Percentiles rank a stretch among this genome's conserved stretches.
phyloP scores from a whole-genome alignment of 2,888 invertebrate genomes.

The Pachymerium ferrugineum region DNA sequence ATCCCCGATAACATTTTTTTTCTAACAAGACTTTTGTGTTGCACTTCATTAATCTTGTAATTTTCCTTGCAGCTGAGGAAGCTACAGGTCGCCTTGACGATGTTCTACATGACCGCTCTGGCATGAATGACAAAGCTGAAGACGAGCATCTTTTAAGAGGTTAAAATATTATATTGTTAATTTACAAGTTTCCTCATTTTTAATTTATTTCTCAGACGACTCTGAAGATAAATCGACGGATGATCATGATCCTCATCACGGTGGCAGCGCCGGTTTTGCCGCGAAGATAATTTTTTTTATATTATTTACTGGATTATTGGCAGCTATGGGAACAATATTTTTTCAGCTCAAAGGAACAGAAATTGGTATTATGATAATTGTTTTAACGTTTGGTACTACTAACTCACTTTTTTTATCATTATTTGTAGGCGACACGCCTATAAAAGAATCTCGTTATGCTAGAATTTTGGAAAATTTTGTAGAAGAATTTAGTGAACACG shows the following conservation, averaged over 20 bases:
- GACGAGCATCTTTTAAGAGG: conserved; percentile 33
- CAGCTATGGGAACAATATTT: conserved; percentile 67
- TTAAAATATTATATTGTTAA: not conserved
- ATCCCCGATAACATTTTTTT: not conserved
- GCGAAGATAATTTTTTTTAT: conserved; percentile 76
- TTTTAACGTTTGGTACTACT: not conserved
- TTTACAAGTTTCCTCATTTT: not conserved
- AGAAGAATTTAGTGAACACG: conserved; percentile 31
- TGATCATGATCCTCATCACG: conserved; percentile 48
- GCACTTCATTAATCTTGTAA: too few relatives aligned
- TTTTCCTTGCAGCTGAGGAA: not conserved
- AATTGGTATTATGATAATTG: conserved; percentile 7
- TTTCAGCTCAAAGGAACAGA: conserved; percentile 37
- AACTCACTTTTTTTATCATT: not conserved
- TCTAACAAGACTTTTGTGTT: too few relatives aligned
- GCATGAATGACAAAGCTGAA: not conserved
- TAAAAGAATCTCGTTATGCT: conserved; percentile 35
- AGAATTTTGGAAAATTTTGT: conserved; percentile 34
- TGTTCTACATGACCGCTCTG: not conserved
- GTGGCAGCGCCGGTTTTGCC: conserved; percentile 75
- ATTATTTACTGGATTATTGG: conserved; percentile 63
- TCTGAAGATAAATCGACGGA: conserved; percentile 35
- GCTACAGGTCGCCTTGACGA: not conserved
- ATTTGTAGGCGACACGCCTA: conserved; percentile 2
- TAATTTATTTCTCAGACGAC: conserved; percentile 27